Evolutionary conservation across 2,888 invertebrate genomes (phyloP).

Genomic region (Melieria picta): DNA sequence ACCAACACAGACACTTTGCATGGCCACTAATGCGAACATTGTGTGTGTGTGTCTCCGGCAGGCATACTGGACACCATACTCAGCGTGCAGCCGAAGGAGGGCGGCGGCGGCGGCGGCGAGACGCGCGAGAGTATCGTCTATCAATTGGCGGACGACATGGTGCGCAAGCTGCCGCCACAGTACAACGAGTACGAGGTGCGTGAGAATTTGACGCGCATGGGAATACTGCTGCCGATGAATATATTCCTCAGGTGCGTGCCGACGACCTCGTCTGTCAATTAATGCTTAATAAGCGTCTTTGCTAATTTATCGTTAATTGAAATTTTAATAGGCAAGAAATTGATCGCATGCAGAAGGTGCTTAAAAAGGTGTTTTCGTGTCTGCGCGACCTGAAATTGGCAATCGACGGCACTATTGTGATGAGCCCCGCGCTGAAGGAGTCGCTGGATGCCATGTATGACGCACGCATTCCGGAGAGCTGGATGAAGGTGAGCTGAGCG

Average conservation of each 20-base stretch:
- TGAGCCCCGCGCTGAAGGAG: constrained; percentile 89
- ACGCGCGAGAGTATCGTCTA: constrained; percentile 93
- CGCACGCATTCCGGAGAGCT: constrained; percentile 89
- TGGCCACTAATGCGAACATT: not conserved
- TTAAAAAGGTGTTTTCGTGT: constrained; percentile 81
- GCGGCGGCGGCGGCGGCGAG: constrained; percentile 89
- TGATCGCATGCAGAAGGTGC: constrained; percentile 88
- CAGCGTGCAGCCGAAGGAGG: constrained; percentile 97
- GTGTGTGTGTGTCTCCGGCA: constrained; percentile 42
- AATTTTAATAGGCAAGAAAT: constrained; percentile 72
- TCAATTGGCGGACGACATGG: constrained; percentile 92
- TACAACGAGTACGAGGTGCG: constrained; percentile 91
- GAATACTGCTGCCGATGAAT: constrained; percentile 92
- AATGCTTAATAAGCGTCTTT: not conserved
- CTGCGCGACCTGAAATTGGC: constrained; percentile 91
- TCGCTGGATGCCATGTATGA: constrained; percentile 97
- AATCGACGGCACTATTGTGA: constrained; percentile 96
- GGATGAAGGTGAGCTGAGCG: constrained; percentile 78
- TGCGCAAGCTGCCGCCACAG: constrained; percentile 83
- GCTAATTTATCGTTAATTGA: constrained; percentile 16
- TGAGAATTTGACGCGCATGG: constrained; percentile 91
- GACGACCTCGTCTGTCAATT: not conserved
- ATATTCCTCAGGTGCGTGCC: constrained; percentile 79
- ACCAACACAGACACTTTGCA: too few species aligned
- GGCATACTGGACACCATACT: constrained; percentile 91